phyloP scores from a whole-genome alignment of 2,113 vertebrate species.

The Falco punctatus region DNA sequence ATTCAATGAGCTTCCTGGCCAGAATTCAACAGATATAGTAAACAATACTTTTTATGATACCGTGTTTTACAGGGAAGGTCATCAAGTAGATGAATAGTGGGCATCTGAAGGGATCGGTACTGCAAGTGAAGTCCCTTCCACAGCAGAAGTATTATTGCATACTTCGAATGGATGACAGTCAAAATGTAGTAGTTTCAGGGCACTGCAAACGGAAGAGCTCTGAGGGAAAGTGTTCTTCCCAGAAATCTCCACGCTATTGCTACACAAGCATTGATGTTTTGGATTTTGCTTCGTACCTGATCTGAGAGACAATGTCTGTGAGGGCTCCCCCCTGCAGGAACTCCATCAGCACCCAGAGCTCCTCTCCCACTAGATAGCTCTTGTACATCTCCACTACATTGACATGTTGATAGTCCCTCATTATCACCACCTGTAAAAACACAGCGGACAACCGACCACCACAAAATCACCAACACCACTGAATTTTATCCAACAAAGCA shows the following conservation, averaged over 20 bases:
- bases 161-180: not conserved
- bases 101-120: not conserved
- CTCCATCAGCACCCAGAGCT: conserved; percentile 99
- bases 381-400: conserved; percentile 99
- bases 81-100: not conserved
- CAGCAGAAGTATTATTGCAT: not conserved
- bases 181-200: not conserved
- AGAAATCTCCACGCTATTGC: not conserved
- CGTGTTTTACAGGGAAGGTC: not conserved
- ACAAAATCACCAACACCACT: not conserved
- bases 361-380: conserved; percentile 95
- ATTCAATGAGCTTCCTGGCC: not conserved
- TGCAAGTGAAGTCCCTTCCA: not conserved
- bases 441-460: not conserved
- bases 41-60: not conserved
- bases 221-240: not conserved
- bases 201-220: not conserved
- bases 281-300: conserved; percentile 80
- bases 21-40: not conserved
- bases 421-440: conserved; percentile 92
- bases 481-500: not conserved
- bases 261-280: accelerated
- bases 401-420: conserved; percentile 97
- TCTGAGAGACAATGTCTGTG: conserved; percentile 97
- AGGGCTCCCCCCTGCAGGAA: conserved; percentile 97